These are phyloP conservation scores for Perdita meconis DNA, from an alignment of 2,888 invertebrate species.

Conservation along the genomic window DNA sequence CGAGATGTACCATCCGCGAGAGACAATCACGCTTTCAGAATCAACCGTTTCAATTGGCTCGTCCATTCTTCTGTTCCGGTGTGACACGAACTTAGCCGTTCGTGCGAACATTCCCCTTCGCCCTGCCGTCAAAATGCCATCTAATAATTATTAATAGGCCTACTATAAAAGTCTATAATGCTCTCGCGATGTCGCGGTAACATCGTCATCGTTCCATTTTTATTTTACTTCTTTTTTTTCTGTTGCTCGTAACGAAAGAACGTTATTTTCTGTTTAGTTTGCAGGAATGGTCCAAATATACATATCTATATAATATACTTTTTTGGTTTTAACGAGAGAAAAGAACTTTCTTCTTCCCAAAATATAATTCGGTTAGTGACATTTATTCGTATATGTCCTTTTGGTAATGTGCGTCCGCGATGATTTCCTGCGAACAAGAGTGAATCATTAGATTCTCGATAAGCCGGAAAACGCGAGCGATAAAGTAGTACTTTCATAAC, in stretches of 20 bases:
- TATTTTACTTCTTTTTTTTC: slow-evolving; percentile 63
- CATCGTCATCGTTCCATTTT: slow-evolving; percentile 73
- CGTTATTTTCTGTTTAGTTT: slow-evolving; percentile 82
- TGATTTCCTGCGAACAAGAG: slow-evolving; percentile 80
- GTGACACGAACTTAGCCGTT: slow-evolving; percentile 72
- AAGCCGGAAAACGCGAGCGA: not conserved
- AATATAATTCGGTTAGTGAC: slow-evolving; percentile 82
- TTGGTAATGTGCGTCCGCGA: slow-evolving; percentile 81
- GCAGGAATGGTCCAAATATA: slow-evolving; percentile 84
- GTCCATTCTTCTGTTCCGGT: slow-evolving; percentile 28
- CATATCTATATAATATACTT: slow-evolving; percentile 84
- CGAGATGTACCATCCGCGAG: slow-evolving; percentile 41
- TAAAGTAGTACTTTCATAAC: not conserved
- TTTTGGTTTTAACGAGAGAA: slow-evolving; percentile 84
- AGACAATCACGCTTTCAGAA: slow-evolving; percentile 28
- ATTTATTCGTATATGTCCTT: slow-evolving; percentile 82
- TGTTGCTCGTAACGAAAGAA: slow-evolving; percentile 83
- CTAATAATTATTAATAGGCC: slow-evolving; percentile 78
- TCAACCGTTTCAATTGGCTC: slow-evolving; percentile 26
- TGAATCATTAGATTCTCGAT: not conserved
- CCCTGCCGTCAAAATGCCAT: slow-evolving; percentile 70
- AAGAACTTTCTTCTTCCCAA: slow-evolving; percentile 84
- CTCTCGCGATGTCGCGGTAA: slow-evolving; percentile 77
- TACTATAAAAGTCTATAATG: slow-evolving; percentile 77
- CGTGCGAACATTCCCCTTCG: slow-evolving; percentile 57